Base-by-base conservation (phyloP, 92 coral and sea anemone genomes). In the Parazoanthus darwini region DNA sequence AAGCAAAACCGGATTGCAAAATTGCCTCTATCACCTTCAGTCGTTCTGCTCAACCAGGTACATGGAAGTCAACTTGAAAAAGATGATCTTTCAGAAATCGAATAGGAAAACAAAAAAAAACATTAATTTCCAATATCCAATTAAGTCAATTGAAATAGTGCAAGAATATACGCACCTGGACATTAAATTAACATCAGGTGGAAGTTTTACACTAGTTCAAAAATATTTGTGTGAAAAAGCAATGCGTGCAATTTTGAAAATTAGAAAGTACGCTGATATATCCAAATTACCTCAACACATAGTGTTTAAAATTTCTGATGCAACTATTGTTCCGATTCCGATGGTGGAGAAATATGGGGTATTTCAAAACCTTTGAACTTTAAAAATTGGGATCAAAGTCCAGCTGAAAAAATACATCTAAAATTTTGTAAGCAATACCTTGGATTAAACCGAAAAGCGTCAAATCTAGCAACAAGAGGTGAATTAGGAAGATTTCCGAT, bases 1-100 rank as follows among this genome's bases (percentile, higher is more conserved):
- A 81, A 46, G 67, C 20, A 81, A 81, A 81, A 37, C 65, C 68
- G 74, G 86, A 25, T 66, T 81, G 58, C 66, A 81, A 44, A 81
- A 81, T 81, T 81, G 86, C 86, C 86, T 81, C 44, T 35, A 81
- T 44, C 44, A 36, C 42, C 86, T 81, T 56, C 44, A 81, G 67
- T 44, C 66, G 42, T 81, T 46, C 43, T 46, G 68, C 67, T 37
- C 65, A 81, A 81, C 59, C 58, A 42, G 85, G 85, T 33, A 43
- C 58, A 43, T 81, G 63, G 66, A 81, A 39, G 67, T 81, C 15
- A 81, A 81, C n/a, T 81, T 39, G 38, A 81, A 29, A 29, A 29
- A 29, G 33, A 29, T 29, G 33, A 29, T 29, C 33, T 29, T 29
- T 29, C 33, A 29, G 33, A 29, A 29, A 29, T 29, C 33, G 33